These are phyloP conservation scores for Apogon hyalosoma DNA, from an alignment of 2,797 vertebrate genomes.

Conservation along the genomic window DNA sequence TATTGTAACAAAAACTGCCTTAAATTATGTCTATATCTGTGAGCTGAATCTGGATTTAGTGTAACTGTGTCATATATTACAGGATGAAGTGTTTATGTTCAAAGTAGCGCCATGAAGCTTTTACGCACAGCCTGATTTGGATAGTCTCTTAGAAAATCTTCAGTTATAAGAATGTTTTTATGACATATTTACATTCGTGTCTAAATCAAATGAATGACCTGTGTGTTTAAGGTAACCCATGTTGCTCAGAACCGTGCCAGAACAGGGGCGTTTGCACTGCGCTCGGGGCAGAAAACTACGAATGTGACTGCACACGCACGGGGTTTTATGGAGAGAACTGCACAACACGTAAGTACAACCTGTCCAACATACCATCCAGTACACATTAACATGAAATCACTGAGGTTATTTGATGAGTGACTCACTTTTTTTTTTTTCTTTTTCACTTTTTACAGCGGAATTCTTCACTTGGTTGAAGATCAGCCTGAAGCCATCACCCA, in stretches of 20 bases:
- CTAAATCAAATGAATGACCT: neutral
- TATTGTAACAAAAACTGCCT: no score
- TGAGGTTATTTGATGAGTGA: neutral
- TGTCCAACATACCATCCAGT: neutral
- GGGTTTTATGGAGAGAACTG: conserved; percentile 94
- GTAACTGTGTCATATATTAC: no score
- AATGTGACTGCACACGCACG: conserved; percentile 96
- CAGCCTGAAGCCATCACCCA: conserved; percentile 89
- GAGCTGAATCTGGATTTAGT: no score
- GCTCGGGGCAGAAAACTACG: conserved; percentile 82
- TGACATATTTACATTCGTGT: neutral
- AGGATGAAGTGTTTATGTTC: neutral
- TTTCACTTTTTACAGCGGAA: conserved; percentile 84
- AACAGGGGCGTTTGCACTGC: conserved; percentile 92
- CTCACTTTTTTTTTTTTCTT: neutral
- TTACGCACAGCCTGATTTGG: no score
- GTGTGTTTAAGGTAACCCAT: conserved; percentile 86
- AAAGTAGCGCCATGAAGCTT: neutral
- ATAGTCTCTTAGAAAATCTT: no score
- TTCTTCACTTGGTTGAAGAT: conserved; percentile 90
- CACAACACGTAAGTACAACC: conserved; percentile 86
- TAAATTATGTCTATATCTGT: no score
- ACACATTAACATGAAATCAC: fast-evolving
- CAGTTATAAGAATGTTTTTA: neutral
- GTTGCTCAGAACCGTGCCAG: conserved; percentile 95